Conservation (phyloP, 2,888 invertebrate genomes). For the Tetragonula carbonaria region DNA sequence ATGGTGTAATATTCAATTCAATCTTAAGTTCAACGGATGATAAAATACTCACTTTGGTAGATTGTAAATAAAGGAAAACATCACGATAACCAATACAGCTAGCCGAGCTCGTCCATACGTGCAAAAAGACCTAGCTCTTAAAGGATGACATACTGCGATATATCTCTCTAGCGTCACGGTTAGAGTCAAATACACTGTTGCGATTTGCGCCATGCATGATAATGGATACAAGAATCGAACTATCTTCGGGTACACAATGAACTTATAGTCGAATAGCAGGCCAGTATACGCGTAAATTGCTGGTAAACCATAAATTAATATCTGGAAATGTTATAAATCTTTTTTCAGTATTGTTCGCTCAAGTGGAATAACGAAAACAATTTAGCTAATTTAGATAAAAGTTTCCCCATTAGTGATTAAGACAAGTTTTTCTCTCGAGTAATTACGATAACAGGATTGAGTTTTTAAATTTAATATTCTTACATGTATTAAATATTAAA, state of each 20-base stretch:
- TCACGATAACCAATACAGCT: constrained; percentile 92
- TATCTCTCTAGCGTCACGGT: constrained; percentile 97
- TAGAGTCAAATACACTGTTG: constrained; percentile 95
- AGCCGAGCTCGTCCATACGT: constrained; percentile 94
- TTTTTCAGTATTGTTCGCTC: neutral
- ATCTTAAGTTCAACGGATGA: neutral
- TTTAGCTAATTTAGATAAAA: neutral
- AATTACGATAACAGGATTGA: neutral
- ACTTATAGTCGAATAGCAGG: constrained; percentile 90
- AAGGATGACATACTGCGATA: constrained; percentile 96
- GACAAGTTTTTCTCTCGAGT: neutral
- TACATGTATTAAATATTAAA: neutral
- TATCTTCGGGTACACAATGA: constrained; percentile 91
- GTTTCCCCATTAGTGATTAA: neutral
- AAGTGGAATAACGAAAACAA: neutral
- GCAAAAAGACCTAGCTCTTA: constrained; percentile 94
- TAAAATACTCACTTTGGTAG: constrained; percentile 86
- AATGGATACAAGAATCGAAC: constrained; percentile 93
- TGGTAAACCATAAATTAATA: constrained; percentile 92
- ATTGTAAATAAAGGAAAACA: constrained; percentile 94
- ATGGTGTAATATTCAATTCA: neutral
- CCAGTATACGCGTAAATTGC: constrained; percentile 94
- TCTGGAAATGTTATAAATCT: constrained; percentile 67
- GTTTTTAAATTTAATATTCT: neutral
- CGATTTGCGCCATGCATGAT: constrained; percentile 95